Evolutionary conservation across 2,888 invertebrate species (phyloP), one percentile per base, ranked within the genome.

Genomic region (Drosophila acutilabella): DNA sequence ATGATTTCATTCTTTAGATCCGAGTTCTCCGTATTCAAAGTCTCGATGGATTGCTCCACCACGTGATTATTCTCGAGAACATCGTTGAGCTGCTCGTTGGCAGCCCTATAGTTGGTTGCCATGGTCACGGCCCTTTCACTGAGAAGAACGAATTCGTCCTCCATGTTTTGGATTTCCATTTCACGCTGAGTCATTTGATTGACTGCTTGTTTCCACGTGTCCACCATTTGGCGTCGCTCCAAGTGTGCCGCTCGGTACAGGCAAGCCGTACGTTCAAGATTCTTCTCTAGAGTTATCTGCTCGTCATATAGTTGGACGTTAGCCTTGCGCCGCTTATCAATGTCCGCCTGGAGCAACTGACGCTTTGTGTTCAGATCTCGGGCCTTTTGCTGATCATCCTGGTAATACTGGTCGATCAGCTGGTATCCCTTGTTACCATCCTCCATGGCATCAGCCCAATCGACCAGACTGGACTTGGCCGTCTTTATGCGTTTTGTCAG

Each of bases 201-300:
- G 0, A 96, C 95, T 2, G 96, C 94, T 44, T 94, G 93, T 50
- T 95, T 94, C 96, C 96, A 96, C 81, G 95, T 96, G 2, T 92
- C 91, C 88, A 96, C 95, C 93, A 96, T 94, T 69, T 94, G 93
- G 36, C 94, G 94, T 13, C 96, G 93, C 87, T 96, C 95, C 48
- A 93, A 93, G 90, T 95, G 94, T 8, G 95, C 94, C 77, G 95
- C 89, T 4, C 92, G 89, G 78, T 93, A 94, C 5, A 93, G 82
- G 61, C 92, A 92, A 0, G 93, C 93, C 0, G 94, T 93, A 58
- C 93, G 92, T 69, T 94, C 93, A n/a, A 94, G 84, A 59, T 93
- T 92, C 70, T 93, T 93, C 77, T 95, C 95, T 74, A 94, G 92
- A 56, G 94, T 94, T 30, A 91, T 92, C 42, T 94, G 92, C 67